Conservation (phyloP, 2,797 vertebrate genomes). For the Crocodylus rhombifer region DNA sequence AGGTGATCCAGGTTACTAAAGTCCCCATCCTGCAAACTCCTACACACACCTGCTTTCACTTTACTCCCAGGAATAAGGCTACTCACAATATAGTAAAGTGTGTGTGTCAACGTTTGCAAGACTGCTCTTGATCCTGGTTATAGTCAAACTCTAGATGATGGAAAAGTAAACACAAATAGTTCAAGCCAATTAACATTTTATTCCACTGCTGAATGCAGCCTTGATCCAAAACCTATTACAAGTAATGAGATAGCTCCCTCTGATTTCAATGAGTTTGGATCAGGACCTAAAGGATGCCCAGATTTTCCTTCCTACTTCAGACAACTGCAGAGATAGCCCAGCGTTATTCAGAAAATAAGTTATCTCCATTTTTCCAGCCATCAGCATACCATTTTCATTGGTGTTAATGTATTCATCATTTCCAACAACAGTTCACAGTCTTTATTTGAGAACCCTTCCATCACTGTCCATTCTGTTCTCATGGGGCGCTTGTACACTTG, state of each 20-base stretch:
- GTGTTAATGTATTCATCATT: background rate
- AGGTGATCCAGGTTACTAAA: background rate
- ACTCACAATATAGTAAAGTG: background rate
- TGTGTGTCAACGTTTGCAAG: background rate
- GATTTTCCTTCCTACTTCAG: background rate
- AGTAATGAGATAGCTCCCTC: background rate
- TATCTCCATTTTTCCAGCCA: background rate
- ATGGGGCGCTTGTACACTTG: background rate
- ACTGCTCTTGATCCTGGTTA: background rate
- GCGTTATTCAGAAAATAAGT: background rate
- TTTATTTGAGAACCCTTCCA: background rate
- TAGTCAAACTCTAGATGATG: background rate
- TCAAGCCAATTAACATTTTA: background rate
- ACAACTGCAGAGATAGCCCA: background rate
- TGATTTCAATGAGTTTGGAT: background rate
- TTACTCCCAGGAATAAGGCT: background rate
- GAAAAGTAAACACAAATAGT: background rate
- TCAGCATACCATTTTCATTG: background rate
- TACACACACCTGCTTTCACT: background rate
- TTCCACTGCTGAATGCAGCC: background rate
- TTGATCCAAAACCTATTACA: background rate
- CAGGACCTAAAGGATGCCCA: background rate
- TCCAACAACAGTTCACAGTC: background rate
- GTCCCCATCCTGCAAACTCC: background rate
- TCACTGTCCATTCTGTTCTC: background rate